Conservation (phyloP, 1,140 invertebrate species). For the Phocides pigmalion region DNA sequence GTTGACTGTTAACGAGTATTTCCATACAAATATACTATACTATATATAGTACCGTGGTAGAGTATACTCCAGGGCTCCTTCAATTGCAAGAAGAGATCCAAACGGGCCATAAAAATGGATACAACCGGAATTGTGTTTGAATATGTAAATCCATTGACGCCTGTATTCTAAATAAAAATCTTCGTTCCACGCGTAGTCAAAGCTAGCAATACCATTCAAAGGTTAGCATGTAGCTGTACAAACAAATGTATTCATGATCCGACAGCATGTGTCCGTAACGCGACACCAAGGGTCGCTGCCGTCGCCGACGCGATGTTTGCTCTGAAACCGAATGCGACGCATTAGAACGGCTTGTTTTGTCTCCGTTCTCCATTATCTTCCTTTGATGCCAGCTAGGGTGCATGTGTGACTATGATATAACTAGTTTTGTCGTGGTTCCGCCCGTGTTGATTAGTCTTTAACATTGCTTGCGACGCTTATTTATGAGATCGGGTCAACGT, state of each 20-base stretch:
- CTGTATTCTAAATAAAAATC: constrained; percentile 4
- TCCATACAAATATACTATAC: no score
- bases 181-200: constrained; percentile 13
- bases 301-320: constrained; percentile 24
- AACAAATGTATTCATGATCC: constrained; percentile 34
- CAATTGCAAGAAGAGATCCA: no score
- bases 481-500: no score
- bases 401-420: background rate
- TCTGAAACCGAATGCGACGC: constrained; percentile 33
- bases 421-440: background rate
- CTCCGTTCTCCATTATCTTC: constrained; percentile 33
- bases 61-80: no score
- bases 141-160: background rate
- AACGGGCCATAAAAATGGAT: no score
- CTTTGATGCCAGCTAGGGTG: constrained; percentile 29
- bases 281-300: constrained; percentile 29
- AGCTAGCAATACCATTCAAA: constrained; percentile 25
- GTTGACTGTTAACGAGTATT: no score
- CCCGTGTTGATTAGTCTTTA: background rate
- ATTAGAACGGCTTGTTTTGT: constrained; percentile 35
- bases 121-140: no score
- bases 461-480: no score
- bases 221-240: constrained; percentile 26
- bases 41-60: no score
- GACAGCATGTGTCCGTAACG: constrained; percentile 34